Evolutionary conservation across 2,888 invertebrate species (phyloP).

Genomic region (Stenodema calcarata): DNA sequence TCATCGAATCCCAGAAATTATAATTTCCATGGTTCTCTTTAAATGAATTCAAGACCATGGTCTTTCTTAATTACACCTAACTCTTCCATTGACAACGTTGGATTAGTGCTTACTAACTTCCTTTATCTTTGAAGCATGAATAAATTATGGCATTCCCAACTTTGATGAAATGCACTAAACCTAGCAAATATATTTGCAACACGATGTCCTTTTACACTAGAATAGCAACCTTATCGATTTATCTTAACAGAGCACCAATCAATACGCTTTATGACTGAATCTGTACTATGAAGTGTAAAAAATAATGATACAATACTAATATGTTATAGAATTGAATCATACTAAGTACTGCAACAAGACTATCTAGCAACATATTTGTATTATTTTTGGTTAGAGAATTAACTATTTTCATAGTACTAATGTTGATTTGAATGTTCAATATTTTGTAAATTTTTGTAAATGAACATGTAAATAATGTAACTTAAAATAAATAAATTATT

Average conservation of each 20-base stretch:
- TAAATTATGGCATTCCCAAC: not conserved
- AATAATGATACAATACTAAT: not conserved
- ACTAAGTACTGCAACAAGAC: not conserved
- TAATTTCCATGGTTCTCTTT: no score
- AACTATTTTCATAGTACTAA: not conserved
- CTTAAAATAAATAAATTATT: not conserved
- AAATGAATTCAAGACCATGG: no score
- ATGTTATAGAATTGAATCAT: not conserved
- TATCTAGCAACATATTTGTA: not conserved
- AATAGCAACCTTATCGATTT: not conserved
- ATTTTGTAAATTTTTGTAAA: not conserved
- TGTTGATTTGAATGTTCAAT: not conserved
- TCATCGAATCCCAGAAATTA: no score
- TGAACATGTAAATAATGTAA: not conserved
- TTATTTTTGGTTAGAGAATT: not conserved
- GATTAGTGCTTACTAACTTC: not conserved
- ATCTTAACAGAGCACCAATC: not conserved
- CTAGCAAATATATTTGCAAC: not conserved
- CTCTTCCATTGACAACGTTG: not conserved
- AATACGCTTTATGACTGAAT: slow-evolving; percentile 2
- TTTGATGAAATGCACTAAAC: not conserved
- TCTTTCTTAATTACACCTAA: no score
- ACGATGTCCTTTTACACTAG: not conserved
- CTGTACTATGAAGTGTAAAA: not conserved
- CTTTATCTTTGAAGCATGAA: not conserved